phyloP scores from a whole-genome alignment of 2,113 vertebrate genomes.

The Siphamia tubifer region DNA sequence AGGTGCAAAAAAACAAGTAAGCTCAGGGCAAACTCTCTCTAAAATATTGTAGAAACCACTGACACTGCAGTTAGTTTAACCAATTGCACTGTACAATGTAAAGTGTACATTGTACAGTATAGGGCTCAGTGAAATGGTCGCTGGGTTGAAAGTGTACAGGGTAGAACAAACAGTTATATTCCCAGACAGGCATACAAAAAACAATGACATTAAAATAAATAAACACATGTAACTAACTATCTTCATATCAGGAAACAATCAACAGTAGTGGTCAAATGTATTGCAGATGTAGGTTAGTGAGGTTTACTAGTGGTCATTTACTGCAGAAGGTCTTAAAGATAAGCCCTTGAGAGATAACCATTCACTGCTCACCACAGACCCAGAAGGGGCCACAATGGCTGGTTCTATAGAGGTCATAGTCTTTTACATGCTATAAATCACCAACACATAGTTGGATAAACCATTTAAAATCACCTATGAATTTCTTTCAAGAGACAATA shows the following conservation, averaged over 20 bases:
- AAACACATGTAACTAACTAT: constrained; percentile 36
- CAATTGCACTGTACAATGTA: constrained; percentile 30
- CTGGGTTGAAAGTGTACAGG: background rate
- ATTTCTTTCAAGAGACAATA: constrained; percentile 19
- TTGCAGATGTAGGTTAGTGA: constrained; percentile 17
- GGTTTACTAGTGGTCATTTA: constrained; percentile 42
- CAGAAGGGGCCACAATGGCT: constrained; percentile 11
- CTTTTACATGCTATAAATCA: constrained; percentile 49
- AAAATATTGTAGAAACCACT: constrained; percentile 41
- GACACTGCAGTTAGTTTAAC: constrained; percentile 42
- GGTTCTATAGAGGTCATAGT: constrained; percentile 42
- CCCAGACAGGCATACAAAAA: background rate
- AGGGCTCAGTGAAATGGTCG: constrained; percentile 2
- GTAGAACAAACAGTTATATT: constrained; percentile 8
- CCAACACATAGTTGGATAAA: constrained; percentile 37
- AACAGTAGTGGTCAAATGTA: constrained; percentile 37
- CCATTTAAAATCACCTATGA: constrained; percentile 22
- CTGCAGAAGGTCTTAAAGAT: constrained; percentile 62
- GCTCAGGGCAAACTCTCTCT: background rate
- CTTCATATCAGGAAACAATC: constrained; percentile 42
- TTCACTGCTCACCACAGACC: constrained; percentile 26
- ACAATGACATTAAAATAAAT: constrained; percentile 18
- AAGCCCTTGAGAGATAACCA: constrained; percentile 50
- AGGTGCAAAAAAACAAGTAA: constrained; percentile 9
- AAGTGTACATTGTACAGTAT: background rate